These are phyloP conservation scores for Mastacembelus armatus DNA, from an alignment of 2,797 vertebrate species.

Conservation along the genomic window DNA sequence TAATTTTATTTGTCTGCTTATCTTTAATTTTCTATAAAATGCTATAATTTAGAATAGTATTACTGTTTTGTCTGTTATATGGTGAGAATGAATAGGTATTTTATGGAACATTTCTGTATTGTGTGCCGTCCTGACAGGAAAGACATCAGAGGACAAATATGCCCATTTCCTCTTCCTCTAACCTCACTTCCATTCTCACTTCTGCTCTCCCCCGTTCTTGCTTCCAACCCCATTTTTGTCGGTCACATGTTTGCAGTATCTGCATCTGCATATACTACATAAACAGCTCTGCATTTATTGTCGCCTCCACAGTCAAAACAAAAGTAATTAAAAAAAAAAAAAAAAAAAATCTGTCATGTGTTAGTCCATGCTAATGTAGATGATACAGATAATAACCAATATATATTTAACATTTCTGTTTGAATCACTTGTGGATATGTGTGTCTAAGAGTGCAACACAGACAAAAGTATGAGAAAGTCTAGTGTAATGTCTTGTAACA, in stretches of 20 bases:
- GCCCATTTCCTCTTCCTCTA: constrained; percentile 65
- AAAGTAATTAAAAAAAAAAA: no score
- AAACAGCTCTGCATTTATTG: background rate
- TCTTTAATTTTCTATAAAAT: background rate
- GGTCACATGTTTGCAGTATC: background rate
- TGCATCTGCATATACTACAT: background rate
- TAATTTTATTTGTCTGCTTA: constrained; percentile 4
- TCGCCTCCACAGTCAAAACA: background rate
- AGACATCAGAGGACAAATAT: constrained; percentile 59
- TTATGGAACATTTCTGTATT: constrained; percentile 38
- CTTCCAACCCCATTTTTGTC: constrained; percentile 5
- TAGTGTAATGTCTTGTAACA: constrained; percentile 59
- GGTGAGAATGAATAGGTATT: background rate
- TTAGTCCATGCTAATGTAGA: no score
- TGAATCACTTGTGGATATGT: background rate
- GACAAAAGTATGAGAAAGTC: constrained; percentile 33
- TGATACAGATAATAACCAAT: no score
- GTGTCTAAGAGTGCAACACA: background rate
- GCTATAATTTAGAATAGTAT: background rate
- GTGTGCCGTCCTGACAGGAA: constrained; percentile 55
- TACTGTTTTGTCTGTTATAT: background rate
- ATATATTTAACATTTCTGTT: background rate
- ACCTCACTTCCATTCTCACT: constrained; percentile 55
- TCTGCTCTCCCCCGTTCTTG: constrained; percentile 20
- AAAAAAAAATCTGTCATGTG: background rate